These are phyloP conservation scores for Melipona bicolor DNA, from an alignment of 2,888 invertebrate genomes.

Conservation along the genomic window DNA sequence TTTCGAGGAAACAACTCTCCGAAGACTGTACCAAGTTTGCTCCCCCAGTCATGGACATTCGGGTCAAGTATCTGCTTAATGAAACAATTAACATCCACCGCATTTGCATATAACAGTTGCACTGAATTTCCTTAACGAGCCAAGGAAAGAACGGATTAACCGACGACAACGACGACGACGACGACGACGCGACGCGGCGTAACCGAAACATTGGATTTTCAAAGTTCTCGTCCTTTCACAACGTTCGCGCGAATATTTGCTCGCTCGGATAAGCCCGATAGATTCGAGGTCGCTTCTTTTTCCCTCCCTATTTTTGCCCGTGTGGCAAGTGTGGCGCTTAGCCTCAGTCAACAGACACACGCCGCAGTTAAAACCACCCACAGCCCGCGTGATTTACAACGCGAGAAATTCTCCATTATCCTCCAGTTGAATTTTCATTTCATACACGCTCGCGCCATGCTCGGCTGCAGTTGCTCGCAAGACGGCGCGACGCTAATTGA, in stretches of 20 bases:
- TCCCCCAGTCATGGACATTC: slow-evolving; percentile 36
- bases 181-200: not conserved
- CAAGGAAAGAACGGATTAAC: slow-evolving; percentile 45
- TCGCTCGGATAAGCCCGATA: not conserved
- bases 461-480: slow-evolving; percentile 2
- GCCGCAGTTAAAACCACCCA: slow-evolving; percentile 24
- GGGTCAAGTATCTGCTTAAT: slow-evolving; percentile 54
- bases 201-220: slow-evolving; percentile 21
- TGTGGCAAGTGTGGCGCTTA: not conserved
- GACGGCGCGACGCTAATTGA: slow-evolving; percentile 50
- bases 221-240: not conserved
- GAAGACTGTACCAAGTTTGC: slow-evolving; percentile 48
- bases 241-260: slow-evolving; percentile 6
- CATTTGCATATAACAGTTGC: slow-evolving; percentile 46
- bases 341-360: not conserved
- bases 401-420: slow-evolving; percentile 16
- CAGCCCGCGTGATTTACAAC: slow-evolving; percentile 36
- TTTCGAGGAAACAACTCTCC: slow-evolving; percentile 31
- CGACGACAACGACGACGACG: not conserved
- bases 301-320: slow-evolving; percentile 3
- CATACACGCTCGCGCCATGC: not conserved
- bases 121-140: slow-evolving; percentile 47
- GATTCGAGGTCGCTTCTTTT: not conserved
- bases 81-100: slow-evolving; percentile 59
- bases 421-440: slow-evolving; percentile 48